Base-by-base conservation (phyloP, 2,797 vertebrate species). In the Acipenser oxyrinchus region DNA sequence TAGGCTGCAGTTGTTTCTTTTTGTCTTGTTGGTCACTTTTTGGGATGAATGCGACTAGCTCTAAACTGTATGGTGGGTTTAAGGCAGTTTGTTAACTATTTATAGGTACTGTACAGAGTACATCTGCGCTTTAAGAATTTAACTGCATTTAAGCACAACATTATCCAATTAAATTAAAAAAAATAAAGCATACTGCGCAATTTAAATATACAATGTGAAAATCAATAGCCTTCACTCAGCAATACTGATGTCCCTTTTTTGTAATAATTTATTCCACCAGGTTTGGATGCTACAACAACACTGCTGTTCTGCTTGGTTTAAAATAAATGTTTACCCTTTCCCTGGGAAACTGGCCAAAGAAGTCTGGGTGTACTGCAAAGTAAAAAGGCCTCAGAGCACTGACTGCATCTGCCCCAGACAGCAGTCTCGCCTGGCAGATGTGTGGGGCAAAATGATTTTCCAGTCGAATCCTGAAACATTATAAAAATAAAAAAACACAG, bases 351-450 rank as follows among this genome's bases (percentile, higher is more conserved):
- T 95, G 94, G 69, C 95, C 94, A 71, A 99, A 99, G 87, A 98
- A 98, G 81, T 99, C 96, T 51, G 96, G 96, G 75, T 99, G 96
- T 6, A 99, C 96, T 0, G 93, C 96, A 74, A 98, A 97, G 78
- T 98, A 99, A 84, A 99, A 99, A 0, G 96, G 95, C 70, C 96
- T 89, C 74, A 99, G 85, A 13, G 96, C 96, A 68, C 91, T 95
- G 76, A 93, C 78, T 8, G 93, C 91, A 68, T 99, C 95, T 6
- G 93, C 93, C 63, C 92, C 94, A 0, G 95, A 94, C 55, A 98
- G 84, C 60, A 80, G 63, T 81, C 94, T 90, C 10, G 81, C 81
- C 68, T 82, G 90, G 76, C 85, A 67, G 55, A 89, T 51, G 15
- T 77, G 77, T 72, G 79, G 9, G 77, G 69, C 68, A 72, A 37